Percentiles rank a stretch among this genome's conserved stretches.
Evolutionary conservation across 1,140 invertebrate genomes (phyloP).

Genomic region (Coelopa frigida): DNA sequence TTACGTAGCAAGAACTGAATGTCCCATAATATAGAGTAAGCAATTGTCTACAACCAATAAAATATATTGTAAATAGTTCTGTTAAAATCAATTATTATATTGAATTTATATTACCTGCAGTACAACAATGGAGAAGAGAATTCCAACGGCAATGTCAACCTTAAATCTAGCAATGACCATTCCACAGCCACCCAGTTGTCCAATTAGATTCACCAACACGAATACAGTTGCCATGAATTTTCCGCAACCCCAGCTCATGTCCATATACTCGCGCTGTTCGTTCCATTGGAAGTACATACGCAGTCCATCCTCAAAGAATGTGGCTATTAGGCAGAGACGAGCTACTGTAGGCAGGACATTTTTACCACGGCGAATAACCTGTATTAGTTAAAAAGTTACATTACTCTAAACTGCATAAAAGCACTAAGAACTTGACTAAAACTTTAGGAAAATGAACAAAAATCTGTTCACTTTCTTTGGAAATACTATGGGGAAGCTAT

Average conservation of each 20-base stretch:
- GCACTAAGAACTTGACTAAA: too few relatives aligned
- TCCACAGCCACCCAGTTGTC: constrained; percentile 89
- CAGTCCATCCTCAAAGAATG: constrained; percentile 98
- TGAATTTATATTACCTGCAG: constrained; percentile 63
- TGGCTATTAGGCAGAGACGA: constrained; percentile 94
- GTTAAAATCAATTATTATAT: too few relatives aligned
- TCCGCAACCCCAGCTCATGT: constrained; percentile 96
- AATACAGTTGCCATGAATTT: constrained; percentile 81
- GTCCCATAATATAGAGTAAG: constrained; percentile 98
- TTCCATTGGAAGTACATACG: constrained; percentile 99
- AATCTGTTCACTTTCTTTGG: too few relatives aligned
- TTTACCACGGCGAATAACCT: constrained; percentile 90
- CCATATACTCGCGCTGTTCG: constrained; percentile 97
- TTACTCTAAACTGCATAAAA: too few relatives aligned
- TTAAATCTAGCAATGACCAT: constrained; percentile 91
- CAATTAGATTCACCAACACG: constrained; percentile 87
- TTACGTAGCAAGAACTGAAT: constrained; percentile 93
- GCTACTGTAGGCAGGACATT: constrained; percentile 92
- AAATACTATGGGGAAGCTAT: too few relatives aligned
- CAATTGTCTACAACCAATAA: constrained; percentile 90
- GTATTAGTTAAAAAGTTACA: too few relatives aligned
- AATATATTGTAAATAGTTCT: too few relatives aligned
- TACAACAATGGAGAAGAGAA: constrained; percentile 94
- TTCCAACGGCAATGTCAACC: constrained; percentile 89
- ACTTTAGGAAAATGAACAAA: too few relatives aligned